Evolutionary conservation across 2,113 vertebrate species (phyloP).

Genomic region (Phycodurus eques): DNA sequence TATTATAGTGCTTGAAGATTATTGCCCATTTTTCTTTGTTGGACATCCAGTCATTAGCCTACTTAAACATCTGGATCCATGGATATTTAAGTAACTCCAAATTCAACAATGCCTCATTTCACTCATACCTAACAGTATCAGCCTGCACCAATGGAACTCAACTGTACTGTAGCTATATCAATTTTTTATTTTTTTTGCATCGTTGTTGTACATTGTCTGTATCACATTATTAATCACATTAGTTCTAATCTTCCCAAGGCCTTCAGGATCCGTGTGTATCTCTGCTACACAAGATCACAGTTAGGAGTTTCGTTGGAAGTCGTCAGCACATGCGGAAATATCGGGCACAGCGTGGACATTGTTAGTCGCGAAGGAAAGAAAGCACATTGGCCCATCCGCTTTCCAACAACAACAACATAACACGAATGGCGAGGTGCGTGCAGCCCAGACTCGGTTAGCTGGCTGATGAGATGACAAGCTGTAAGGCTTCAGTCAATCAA

Average conservation of each 20-base stretch:
- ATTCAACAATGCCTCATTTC: not conserved
- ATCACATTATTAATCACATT: too few relatives aligned
- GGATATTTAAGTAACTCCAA: not conserved
- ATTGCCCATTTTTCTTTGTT: conserved; percentile 76
- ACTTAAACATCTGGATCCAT: conserved; percentile 77
- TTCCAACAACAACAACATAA: conserved; percentile 61
- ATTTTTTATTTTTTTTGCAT: too few relatives aligned
- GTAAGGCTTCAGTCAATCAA: conserved; percentile 62
- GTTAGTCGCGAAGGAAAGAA: conserved; percentile 38
- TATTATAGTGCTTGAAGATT: conserved; percentile 59
- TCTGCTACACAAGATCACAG: too few relatives aligned
- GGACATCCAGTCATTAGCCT: conserved; percentile 78
- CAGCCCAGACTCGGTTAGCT: conserved; percentile 53
- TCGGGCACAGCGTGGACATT: conserved; percentile 23
- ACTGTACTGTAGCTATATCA: too few relatives aligned
- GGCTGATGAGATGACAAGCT: conserved; percentile 63
- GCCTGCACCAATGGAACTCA: not conserved
- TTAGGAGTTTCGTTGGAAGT: not conserved
- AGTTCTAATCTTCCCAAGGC: too few relatives aligned
- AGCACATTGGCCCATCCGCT: conserved; percentile 52
- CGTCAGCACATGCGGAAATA: conserved; percentile 5
- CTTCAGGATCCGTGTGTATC: too few relatives aligned
- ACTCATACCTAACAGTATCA: not conserved
- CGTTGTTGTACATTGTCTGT: too few relatives aligned
- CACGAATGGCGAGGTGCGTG: conserved; percentile 60